Conservation (phyloP, 2,113 vertebrate genomes). For the Erythrolamprus reginae region DNA sequence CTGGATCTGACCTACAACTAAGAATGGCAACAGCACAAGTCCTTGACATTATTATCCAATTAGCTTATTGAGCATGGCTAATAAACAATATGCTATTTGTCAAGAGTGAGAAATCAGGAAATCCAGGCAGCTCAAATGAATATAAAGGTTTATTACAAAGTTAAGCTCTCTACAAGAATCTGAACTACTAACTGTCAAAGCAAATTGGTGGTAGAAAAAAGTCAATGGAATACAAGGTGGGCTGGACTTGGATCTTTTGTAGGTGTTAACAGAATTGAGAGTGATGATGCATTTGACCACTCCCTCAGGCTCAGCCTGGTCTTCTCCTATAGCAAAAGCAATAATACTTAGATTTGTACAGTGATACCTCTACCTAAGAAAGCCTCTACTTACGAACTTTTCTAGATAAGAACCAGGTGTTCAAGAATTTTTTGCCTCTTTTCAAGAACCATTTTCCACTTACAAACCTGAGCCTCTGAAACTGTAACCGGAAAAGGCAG, state of each 20-base stretch:
- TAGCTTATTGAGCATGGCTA: neutral
- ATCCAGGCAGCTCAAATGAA: neutral
- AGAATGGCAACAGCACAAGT: neutral
- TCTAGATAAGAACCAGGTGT: too few relatives aligned
- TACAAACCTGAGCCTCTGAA: too few relatives aligned
- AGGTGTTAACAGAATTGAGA: neutral
- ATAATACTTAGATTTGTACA: too few relatives aligned
- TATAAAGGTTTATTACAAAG: neutral
- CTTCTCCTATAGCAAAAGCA: neutral
- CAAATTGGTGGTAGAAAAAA: neutral
- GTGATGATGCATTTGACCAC: neutral
- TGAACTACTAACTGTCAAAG: neutral
- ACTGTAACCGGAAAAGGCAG: too few relatives aligned
- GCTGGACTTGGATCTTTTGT: neutral
- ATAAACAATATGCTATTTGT: neutral
- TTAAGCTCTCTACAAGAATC: neutral
- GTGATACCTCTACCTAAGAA: too few relatives aligned
- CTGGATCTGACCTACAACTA: neutral
- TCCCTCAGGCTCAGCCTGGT: neutral
- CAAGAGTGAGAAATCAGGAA: neutral
- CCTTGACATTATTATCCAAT: neutral
- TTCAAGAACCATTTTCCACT: too few relatives aligned
- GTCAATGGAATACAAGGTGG: neutral
- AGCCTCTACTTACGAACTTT: too few relatives aligned
- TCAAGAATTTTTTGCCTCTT: too few relatives aligned